phyloP scores from a whole-genome alignment of 2,888 invertebrate genomes.

The Pycnomerus fuliginosus region DNA sequence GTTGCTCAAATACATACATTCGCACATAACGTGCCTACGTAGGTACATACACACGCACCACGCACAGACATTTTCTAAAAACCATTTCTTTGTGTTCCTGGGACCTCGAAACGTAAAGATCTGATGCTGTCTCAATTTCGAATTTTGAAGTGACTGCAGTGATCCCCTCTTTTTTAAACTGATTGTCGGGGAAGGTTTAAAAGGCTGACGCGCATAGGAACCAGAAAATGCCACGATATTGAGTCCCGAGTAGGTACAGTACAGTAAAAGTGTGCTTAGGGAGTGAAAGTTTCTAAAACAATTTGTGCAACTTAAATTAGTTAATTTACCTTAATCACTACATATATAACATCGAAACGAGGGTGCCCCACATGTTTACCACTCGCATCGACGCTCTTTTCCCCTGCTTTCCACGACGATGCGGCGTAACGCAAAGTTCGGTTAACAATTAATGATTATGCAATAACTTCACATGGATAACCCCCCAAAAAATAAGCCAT shows the following conservation, averaged over 20 bases:
- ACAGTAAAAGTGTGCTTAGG: constrained; percentile 25
- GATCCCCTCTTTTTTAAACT: no score
- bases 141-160: no score
- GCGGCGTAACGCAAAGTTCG: constrained; percentile 3
- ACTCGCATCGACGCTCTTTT: constrained; percentile 5
- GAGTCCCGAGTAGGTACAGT: no score
- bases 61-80: no score
- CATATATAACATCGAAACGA: constrained; percentile 16
- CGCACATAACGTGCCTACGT: constrained; percentile 1
- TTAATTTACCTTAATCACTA: constrained; percentile 31
- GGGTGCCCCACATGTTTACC: constrained; percentile 5
- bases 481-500: background rate
- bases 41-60: no score
- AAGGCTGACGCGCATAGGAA: no score
- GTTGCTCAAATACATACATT: no score
- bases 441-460: constrained; percentile 2
- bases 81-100: no score
- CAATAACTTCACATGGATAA: constrained; percentile 4
- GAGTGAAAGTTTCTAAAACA: constrained; percentile 29
- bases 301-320: constrained; percentile 31
- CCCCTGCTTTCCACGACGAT: constrained; percentile 3
- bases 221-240: no score
- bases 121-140: no score
- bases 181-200: no score
- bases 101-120: no score